Base-by-base conservation (phyloP, 2,888 invertebrate genomes). In the Scelioninae gen. 2 region DNA sequence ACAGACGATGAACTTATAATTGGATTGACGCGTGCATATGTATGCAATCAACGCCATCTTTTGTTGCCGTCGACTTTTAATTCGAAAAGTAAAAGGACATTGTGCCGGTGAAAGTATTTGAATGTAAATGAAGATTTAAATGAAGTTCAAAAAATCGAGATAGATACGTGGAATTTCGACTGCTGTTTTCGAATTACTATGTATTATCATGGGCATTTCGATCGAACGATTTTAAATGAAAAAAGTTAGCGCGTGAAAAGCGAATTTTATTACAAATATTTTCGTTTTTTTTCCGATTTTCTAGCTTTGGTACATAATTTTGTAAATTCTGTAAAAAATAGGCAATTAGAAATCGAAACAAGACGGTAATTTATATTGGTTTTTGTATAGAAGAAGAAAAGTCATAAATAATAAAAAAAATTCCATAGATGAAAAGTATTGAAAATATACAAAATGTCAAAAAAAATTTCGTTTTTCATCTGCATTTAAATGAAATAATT, bases 1-100 rank as follows among this genome's bases (percentile, higher is more conserved):
- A 60, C 35, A 52, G 25, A 25, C 68, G 45, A 31, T 60, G 60
- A 68, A 68, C 68, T 68, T 68, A 68, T 68, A 68, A 69, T 69
- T 69, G 69, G 69, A 69, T 69, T 69, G 46, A 61, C 37, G 60
- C 45, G 41, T 53, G 50, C 67, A 50, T 67, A 50, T 60, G 52
- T 45, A 60, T 60, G 53, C 33, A 68, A 57, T 52, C 60, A 68
- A 33, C 50, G 50, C 31, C 53, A 60, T 52, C 68, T 68, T 68
- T 68, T 60, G 68, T 68, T 60, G 46, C 25, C 46, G 11, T 15
- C 35, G 35, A 58, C 50, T 67, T 67, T 67, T 58, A 58, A 67
- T 58, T 58, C 43, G 43, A 4, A 50, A 58, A 41, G 48, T 35
- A 58, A 58, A 50, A 16, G 31, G 15, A 50, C 58, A 67, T 50